A percentile compares a stretch with the other conserved stretches of the same genome.
phyloP scores from a whole-genome alignment of 2,888 invertebrate genomes.

The Ecliptopera silaceata region DNA sequence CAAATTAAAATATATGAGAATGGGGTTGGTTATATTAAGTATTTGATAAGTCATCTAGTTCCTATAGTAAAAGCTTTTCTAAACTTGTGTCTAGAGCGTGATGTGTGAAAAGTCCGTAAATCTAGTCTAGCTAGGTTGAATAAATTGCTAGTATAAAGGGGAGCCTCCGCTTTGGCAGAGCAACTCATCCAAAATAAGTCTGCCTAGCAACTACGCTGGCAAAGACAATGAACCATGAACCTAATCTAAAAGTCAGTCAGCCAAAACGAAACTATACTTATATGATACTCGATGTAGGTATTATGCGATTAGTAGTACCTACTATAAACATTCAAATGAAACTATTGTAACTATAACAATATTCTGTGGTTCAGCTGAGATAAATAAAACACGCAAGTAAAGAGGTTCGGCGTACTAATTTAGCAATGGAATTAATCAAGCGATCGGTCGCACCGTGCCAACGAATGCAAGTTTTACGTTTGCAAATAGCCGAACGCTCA shows the following conservation, averaged over 20 bases:
- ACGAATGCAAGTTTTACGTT: conserved; percentile 39
- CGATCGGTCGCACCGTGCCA: conserved; percentile 33
- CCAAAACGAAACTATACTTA: not conserved
- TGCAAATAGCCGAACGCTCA: conserved; percentile 30
- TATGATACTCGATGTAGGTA: not conserved
- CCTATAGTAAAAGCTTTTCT: too few species aligned
- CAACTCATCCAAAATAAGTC: too few species aligned
- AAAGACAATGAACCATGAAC: conserved; percentile 7
- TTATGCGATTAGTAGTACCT: not conserved
- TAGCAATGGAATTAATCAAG: conserved; percentile 38
- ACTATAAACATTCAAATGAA: not conserved
- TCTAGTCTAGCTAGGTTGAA: not conserved
- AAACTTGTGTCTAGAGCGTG: too few species aligned
- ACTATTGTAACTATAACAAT: not conserved
- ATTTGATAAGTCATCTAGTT: too few species aligned
- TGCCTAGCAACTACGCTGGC: not conserved
- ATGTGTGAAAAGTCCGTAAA: too few species aligned
- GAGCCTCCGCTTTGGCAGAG: not conserved
- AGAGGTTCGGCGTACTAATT: conserved; percentile 26
- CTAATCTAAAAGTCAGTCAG: conserved; percentile 5
- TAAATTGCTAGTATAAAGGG: not conserved
- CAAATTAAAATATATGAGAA: too few species aligned
- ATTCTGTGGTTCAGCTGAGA: conserved; percentile 11
- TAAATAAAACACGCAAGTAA: conserved; percentile 32
- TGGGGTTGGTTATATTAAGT: too few species aligned